phyloP scores from a whole-genome alignment of 2,888 invertebrate genomes.

The Perizoma affinitatum region DNA sequence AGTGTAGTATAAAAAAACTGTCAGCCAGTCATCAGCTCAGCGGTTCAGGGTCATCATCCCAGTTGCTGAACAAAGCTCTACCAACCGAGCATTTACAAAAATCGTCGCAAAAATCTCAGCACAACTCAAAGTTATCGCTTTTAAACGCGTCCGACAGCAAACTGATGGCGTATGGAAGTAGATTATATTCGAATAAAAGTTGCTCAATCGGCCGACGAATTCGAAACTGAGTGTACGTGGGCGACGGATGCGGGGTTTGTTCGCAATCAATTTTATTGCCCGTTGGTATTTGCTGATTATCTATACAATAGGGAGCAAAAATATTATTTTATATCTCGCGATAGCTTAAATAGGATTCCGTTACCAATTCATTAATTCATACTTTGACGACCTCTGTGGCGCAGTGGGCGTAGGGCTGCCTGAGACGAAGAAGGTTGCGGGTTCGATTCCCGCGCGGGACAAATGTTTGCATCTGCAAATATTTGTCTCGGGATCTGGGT shows the following conservation, averaged over 20 bases:
- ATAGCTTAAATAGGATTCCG: too few relatives aligned
- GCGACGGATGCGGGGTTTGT: constrained; percentile 67
- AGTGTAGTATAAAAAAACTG: too few relatives aligned
- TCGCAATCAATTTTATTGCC: constrained; percentile 72
- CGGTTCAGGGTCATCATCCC: too few relatives aligned
- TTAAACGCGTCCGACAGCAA: constrained; percentile 32
- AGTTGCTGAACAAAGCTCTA: neutral
- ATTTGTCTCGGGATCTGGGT: too few relatives aligned
- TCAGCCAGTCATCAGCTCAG: too few relatives aligned
- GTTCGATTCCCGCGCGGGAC: too few relatives aligned
- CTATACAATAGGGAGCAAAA: constrained; percentile 48
- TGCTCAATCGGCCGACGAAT: constrained; percentile 48
- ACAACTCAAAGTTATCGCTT: constrained; percentile 28
- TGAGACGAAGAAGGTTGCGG: too few relatives aligned
- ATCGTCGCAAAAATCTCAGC: constrained; percentile 3
- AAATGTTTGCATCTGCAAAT: too few relatives aligned
- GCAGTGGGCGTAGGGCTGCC: too few relatives aligned
- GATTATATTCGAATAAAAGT: constrained; percentile 45
- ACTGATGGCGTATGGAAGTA: constrained; percentile 40
- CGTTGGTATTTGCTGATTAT: constrained; percentile 64
- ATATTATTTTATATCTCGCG: constrained; percentile 1
- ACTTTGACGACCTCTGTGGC: too few relatives aligned
- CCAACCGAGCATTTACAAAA: neutral
- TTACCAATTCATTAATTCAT: too few relatives aligned
- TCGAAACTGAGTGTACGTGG: constrained; percentile 46